Base-by-base conservation (phyloP, 2,888 invertebrate genomes). In the Proisotoma minuta region DNA sequence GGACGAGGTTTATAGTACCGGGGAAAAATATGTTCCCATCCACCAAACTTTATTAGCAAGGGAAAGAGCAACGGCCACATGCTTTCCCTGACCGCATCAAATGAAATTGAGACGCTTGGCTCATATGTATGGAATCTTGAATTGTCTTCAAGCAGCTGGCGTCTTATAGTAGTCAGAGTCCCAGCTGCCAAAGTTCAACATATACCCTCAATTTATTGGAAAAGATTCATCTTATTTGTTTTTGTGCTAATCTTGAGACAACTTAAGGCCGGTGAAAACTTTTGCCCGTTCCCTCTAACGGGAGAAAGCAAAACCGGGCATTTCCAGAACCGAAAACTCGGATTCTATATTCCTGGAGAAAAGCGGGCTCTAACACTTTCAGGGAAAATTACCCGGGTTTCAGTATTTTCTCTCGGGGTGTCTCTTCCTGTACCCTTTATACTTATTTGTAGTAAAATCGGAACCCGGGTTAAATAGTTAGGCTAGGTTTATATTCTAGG, bases 51-150 rank as follows among this genome's bases (percentile, higher is more conserved):
- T 49, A 49, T 49, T 49, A 49, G 18, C 8, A 34, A 34, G 34
- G 15, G 49, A 49, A n/a, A 49, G 49, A 49, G 49, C 49, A 23
- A 22, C 23, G 49, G 49, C 49, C 49, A 10, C 49, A 22, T 49
- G n/a, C 8, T 10, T 10, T 23, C 23, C 23, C 49, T 49, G 49
- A 49, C 49, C 49, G 23, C 49, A 10, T n/a, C n/a, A n/a, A n/a
- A n/a, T 49, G 49, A 49, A 49, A 49, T 49, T 49, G 49, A 49
- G 49, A 49, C n/a, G 49, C 49, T 47, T 12, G n/a, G n/a, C n/a
- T n/a, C n/a, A n/a, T n/a, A n/a, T n/a, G n/a, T n/a, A n/a, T n/a
- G n/a, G n/a, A n/a, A n/a, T n/a, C n/a, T n/a, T n/a, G n/a, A n/a
- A n/a, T n/a, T n/a, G n/a, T n/a, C n/a, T n/a, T n/a, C n/a, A n/a